Evolutionary conservation across 1,140 invertebrate species (phyloP).

Genomic region (Atta texana): DNA sequence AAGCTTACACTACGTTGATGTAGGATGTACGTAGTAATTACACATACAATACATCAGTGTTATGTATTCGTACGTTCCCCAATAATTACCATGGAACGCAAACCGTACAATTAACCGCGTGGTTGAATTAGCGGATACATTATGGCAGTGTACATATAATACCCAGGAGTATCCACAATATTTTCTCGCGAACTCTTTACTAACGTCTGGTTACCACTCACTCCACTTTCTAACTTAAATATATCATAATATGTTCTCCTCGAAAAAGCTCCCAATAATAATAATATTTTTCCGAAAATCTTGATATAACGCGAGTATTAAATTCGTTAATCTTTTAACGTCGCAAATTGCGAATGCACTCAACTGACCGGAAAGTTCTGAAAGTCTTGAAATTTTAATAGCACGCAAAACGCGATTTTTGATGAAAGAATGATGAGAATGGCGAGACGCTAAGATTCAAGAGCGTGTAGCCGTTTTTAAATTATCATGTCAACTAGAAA

Average conservation of each 20-base stretch:
- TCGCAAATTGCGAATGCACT: neutral
- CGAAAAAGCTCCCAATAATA: neutral
- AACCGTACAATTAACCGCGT: slow-evolving; percentile 41
- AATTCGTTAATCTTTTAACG: neutral
- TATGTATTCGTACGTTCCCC: neutral
- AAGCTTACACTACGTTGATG: neutral
- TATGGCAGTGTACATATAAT: neutral
- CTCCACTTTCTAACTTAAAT: slow-evolving; percentile 6
- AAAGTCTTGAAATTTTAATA: slow-evolving; percentile 32
- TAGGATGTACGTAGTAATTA: slow-evolving; percentile 2
- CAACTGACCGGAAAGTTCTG: neutral
- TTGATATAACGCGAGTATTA: neutral
- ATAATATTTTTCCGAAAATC: neutral
- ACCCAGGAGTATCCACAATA: neutral
- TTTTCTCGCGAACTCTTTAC: neutral
- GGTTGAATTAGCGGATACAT: slow-evolving; percentile 37
- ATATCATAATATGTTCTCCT: neutral
- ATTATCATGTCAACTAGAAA: slow-evolving; percentile 60
- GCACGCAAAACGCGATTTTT: neutral
- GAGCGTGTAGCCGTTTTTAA: slow-evolving; percentile 47
- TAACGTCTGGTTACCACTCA: neutral
- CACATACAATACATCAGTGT: slow-evolving; percentile 3
- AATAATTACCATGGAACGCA: slow-evolving; percentile 43
- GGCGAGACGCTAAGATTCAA: slow-evolving; percentile 14
- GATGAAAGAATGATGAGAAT: slow-evolving; percentile 31